Conservation (phyloP, 2,888 invertebrate species). For the Athalia circularis region DNA sequence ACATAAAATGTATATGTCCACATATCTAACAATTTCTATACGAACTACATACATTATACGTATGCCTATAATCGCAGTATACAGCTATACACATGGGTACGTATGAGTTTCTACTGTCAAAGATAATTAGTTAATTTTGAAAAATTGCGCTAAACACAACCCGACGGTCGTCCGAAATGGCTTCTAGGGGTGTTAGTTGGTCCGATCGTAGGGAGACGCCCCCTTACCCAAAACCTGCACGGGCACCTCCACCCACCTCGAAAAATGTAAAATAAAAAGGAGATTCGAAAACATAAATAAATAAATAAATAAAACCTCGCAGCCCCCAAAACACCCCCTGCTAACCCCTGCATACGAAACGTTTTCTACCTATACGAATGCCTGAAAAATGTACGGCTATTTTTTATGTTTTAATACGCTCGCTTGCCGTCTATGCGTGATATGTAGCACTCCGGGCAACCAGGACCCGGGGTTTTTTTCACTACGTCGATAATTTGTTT, state of each 20-base stretch:
- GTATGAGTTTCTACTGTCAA: constrained; percentile 50
- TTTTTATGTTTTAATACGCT: constrained; percentile 73
- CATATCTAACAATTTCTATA: no score
- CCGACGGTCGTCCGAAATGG: constrained; percentile 63
- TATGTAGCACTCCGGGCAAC: constrained; percentile 62
- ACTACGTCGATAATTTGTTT: constrained; percentile 74
- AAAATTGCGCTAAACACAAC: constrained; percentile 71
- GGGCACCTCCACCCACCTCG: constrained; percentile 48
- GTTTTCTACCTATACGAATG: constrained; percentile 61
- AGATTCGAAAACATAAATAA: no score
- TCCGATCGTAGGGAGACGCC: constrained; percentile 66
- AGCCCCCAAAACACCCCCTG: constrained; percentile 34
- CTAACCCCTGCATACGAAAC: constrained; percentile 49
- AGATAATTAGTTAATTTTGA: constrained; percentile 70
- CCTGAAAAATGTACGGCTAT: constrained; percentile 74
- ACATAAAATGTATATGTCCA: no score
- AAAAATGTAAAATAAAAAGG: no score
- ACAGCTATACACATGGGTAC: no score
- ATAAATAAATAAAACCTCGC: not conserved
- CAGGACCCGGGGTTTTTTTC: constrained; percentile 52
- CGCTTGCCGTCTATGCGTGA: constrained; percentile 68
- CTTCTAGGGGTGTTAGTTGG: constrained; percentile 64
- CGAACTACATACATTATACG: no score
- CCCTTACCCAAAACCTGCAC: constrained; percentile 55
- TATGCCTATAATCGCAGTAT: no score